Conservation (phyloP, 1,140 invertebrate species). For the Trichoplusia ni region DNA sequence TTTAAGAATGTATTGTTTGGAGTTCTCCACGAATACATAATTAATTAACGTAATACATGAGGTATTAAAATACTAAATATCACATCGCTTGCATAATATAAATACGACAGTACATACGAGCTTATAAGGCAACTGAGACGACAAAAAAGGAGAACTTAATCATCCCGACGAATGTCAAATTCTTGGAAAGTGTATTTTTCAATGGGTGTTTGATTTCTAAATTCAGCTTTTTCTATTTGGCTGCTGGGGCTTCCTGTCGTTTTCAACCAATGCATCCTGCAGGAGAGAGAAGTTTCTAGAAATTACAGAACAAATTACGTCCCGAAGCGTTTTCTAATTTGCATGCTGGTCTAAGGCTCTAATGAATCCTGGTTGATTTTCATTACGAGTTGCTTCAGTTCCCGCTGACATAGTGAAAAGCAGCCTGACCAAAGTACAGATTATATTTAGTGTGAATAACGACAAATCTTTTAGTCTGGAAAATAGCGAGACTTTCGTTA, state of each 20-base stretch:
- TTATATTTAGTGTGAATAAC: neutral
- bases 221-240: slow-evolving; percentile 85
- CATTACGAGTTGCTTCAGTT: slow-evolving; percentile 7
- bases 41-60: neutral
- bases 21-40: no score
- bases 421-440: neutral
- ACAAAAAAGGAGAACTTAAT: slow-evolving; percentile 5
- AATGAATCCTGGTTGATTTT: slow-evolving; percentile 24
- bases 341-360: neutral
- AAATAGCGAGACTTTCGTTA: neutral
- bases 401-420: slow-evolving; percentile 1
- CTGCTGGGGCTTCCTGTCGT: slow-evolving; percentile 86
- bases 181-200: slow-evolving; percentile 61
- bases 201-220: slow-evolving; percentile 84
- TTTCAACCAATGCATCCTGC: slow-evolving; percentile 87
- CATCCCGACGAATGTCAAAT: slow-evolving; percentile 73
- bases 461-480: neutral
- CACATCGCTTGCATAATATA: neutral
- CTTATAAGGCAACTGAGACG: neutral
- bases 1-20: neutral
- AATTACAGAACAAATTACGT: slow-evolving; percentile 12
- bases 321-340: slow-evolving; percentile 2
- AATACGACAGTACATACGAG: neutral
- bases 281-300: slow-evolving; percentile 37
- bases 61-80: neutral